Percentiles rank a stretch among this genome's conserved stretches.
Evolutionary conservation across 1,140 invertebrate species (phyloP).

Genomic region (Brachionus rubens): DNA sequence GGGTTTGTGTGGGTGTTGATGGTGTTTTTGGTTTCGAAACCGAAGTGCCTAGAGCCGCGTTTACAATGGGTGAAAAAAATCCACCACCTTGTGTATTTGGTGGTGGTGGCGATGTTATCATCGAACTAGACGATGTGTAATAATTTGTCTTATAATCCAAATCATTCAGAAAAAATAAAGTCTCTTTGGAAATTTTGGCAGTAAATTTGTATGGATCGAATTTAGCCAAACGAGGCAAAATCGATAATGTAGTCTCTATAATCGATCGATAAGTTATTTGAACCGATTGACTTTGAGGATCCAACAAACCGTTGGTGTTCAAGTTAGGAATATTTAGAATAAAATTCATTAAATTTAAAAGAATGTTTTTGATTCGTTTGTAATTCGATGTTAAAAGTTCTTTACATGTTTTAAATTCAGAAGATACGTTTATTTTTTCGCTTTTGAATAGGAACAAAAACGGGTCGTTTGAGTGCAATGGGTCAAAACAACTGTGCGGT

Average conservation of each 20-base stretch:
- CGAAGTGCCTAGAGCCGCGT: background rate
- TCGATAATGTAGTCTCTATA: background rate
- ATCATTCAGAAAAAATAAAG: background rate
- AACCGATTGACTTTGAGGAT: background rate
- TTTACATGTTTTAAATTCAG: slow-evolving; percentile 28
- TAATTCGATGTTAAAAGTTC: background rate
- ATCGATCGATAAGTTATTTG: background rate
- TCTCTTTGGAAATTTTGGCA: background rate
- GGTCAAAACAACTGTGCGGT: slow-evolving; percentile 39
- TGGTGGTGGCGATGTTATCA: background rate
- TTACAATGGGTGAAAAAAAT: background rate
- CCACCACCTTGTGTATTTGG: background rate
- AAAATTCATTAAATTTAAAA: background rate
- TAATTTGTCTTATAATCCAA: background rate
- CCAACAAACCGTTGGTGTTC: background rate
- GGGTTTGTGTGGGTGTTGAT: background rate
- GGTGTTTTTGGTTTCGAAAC: background rate
- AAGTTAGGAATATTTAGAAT: slow-evolving; percentile 2
- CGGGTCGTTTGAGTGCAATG: slow-evolving; percentile 15
- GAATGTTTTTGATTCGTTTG: slow-evolving; percentile 10
- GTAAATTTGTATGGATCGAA: slow-evolving; percentile 28
- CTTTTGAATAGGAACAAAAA: slow-evolving; percentile 39
- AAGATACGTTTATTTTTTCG: slow-evolving; percentile 23
- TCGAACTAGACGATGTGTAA: background rate
- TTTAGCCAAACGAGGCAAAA: slow-evolving; percentile 10